These are phyloP conservation scores for Sebastes steindachneri DNA, from an alignment of 2,797 vertebrate species.

Conservation along the genomic window DNA sequence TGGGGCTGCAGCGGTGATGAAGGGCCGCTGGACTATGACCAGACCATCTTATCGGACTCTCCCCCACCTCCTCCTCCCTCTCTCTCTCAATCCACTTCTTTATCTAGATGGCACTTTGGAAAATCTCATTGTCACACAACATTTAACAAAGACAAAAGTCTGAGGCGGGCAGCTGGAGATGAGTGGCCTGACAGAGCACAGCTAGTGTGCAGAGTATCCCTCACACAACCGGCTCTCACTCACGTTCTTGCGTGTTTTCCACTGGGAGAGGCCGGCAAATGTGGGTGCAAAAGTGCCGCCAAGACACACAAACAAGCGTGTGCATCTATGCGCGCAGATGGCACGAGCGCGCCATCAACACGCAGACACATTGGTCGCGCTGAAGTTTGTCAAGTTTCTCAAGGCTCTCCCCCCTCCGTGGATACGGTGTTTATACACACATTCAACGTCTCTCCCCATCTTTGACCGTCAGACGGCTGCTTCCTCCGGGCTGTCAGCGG, in stretches of 20 bases:
- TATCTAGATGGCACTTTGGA: conserved; percentile 79
- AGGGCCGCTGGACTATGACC: conserved; percentile 84
- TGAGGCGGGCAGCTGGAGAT: conserved; percentile 63
- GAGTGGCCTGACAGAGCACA: conserved; percentile 52
- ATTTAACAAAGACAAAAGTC: conserved; percentile 82
- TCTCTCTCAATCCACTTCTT: conserved; percentile 70
- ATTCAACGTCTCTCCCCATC: conserved; percentile 55
- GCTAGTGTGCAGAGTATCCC: conserved; percentile 49
- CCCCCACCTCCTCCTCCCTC: conserved; percentile 1
- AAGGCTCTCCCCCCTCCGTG: conserved; percentile 34
- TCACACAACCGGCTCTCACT: conserved; percentile 46
- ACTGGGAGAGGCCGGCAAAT: conserved; percentile 49
- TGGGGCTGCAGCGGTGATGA: conserved; percentile 77
- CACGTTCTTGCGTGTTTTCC: conserved; percentile 35
- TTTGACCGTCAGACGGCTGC: conserved; percentile 66
- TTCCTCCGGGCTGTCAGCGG: conserved; percentile 78
- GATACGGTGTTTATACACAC: conserved; percentile 66
- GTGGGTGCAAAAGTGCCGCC: conserved; percentile 22
- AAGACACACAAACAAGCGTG: conserved; percentile 60
- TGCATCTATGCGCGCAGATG: conserved; percentile 49
- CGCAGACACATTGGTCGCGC: conserved; percentile 40
- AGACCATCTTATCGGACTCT: conserved; percentile 76
- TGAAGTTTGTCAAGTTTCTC: conserved; percentile 40
- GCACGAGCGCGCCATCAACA: conserved; percentile 47
- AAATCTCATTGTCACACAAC: conserved; percentile 84